Evolutionary conservation across 2,888 invertebrate genomes (phyloP).

Genomic region (Aspidiotus destructor): DNA sequence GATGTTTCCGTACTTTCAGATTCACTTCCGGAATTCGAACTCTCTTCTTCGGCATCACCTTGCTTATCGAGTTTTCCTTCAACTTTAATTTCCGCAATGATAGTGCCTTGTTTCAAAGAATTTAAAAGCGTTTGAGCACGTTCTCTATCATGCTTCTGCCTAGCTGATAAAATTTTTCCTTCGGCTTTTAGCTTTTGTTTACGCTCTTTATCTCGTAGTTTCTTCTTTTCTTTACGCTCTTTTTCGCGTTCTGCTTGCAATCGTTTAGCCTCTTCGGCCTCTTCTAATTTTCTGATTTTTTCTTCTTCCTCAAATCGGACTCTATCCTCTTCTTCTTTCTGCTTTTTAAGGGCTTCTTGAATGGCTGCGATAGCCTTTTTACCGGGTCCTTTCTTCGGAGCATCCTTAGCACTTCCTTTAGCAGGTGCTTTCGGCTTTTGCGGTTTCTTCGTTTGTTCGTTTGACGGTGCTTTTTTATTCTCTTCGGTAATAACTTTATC

Average conservation of each 20-base stretch:
- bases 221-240: conserved; percentile 78
- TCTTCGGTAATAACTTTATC: conserved; percentile 17
- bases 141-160: conserved; percentile 83
- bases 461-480: background rate
- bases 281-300: conserved; percentile 60
- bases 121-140: conserved; percentile 83
- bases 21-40: conserved; percentile 40
- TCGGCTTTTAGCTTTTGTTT: conserved; percentile 91
- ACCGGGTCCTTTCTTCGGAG: conserved; percentile 49
- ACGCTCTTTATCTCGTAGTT: conserved; percentile 83
- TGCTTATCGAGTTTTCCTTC: conserved; percentile 36
- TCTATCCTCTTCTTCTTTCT: conserved; percentile 81
- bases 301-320: conserved; percentile 68
- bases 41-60: conserved; percentile 42
- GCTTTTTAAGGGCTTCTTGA: conserved; percentile 81
- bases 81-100: conserved; percentile 35
- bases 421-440: conserved; percentile 17
- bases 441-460: conserved; percentile 17
- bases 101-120: conserved; percentile 52
- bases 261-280: conserved; percentile 59
- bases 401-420: conserved; percentile 33
- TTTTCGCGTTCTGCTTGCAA: conserved; percentile 70
- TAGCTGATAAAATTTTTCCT: conserved; percentile 84
- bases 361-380: conserved; percentile 81
- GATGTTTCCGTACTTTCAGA: background rate